Evolutionary conservation across 2,797 vertebrate species (phyloP), one percentile per base, ranked within the genome.

Genomic region (Helostoma temminkii): DNA sequence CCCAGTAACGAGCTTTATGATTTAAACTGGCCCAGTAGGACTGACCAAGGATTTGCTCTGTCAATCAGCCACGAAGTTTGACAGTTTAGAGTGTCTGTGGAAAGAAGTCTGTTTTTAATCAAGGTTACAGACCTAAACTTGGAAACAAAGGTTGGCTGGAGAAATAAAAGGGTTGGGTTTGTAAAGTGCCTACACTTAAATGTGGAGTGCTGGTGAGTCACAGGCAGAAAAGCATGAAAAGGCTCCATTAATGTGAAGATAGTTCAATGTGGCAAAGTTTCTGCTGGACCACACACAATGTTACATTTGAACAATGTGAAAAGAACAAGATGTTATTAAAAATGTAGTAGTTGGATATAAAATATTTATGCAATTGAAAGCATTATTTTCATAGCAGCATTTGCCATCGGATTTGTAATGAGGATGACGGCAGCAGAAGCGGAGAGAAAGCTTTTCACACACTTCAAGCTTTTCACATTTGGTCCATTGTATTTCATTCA

Each of bases 311-410:
- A 48, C 4, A 11, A 25, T n/a, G 50, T n/a, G 4, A 21, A 42
- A 55, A 54, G 47, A 43, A 22, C 26, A 21, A 3, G 24, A 28
- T 66, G 43, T 60, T 58, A 53, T 57, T 59, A 25, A 43, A 47
- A 42, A 42, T 47, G 1, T 7, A 21, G 26, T n/a, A 36, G 57
- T 49, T 2, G 5, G 42, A 39, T 19, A 49, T 63, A 11, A 47
- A 66, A 70, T 62, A 57, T 66, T 53, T 37, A 62, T 63, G 21
- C 46, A 41, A 58, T 14, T 34, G 62, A 58, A 63, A 32, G 45
- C 22, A 48, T 43, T 66, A 36, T 58, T 70, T 66, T 39, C 32
- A 57, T 52, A 24, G 9, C 30, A 1, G 24, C 42, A 50, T 63
- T 45, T 55, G 32, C 48, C 16, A 32, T 32, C 52, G 62, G 56